Evolutionary conservation across 2,888 invertebrate genomes (phyloP).

Genomic region (Steinernema scapterisci): DNA sequence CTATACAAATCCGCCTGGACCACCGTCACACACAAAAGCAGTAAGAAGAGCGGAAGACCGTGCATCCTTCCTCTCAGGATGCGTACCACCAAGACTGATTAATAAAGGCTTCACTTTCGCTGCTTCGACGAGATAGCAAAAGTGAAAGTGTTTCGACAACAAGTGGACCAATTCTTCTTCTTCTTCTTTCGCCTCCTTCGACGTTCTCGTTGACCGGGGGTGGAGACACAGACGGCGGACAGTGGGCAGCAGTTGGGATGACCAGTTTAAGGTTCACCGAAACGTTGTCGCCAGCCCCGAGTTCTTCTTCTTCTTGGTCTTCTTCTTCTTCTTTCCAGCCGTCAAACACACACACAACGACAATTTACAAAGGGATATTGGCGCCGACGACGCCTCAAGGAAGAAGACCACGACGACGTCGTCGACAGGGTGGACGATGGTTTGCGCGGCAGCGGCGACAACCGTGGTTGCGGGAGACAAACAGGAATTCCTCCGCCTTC

Average conservation of each 20-base stretch:
- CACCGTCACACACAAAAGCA: conserved; percentile 37
- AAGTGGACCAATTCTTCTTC: neutral
- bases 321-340: neutral
- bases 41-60: neutral
- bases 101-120: conserved; percentile 20
- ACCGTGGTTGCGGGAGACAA: neutral
- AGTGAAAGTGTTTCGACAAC: conserved; percentile 29
- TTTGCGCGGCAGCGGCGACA: too few relatives aligned
- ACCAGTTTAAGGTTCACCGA: conserved; percentile 31
- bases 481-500: conserved; percentile 29
- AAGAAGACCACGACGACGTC: neutral
- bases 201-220: too few relatives aligned
- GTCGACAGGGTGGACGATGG: conserved; percentile 18
- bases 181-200: too few relatives aligned
- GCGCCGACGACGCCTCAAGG: conserved; percentile 27
- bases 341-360: neutral
- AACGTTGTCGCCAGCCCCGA: neutral
- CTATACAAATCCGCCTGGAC: conserved; percentile 58
- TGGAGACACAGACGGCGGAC: conserved; percentile 3
- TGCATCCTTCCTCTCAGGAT: neutral
- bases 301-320: conserved; percentile 14
- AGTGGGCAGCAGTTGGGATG: conserved; percentile 8
- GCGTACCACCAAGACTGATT: neutral
- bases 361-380: conserved; percentile 29
- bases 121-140: conserved; percentile 24